phyloP scores from a whole-genome alignment of 2,113 vertebrate species.

The Galemys pyrenaicus region DNA sequence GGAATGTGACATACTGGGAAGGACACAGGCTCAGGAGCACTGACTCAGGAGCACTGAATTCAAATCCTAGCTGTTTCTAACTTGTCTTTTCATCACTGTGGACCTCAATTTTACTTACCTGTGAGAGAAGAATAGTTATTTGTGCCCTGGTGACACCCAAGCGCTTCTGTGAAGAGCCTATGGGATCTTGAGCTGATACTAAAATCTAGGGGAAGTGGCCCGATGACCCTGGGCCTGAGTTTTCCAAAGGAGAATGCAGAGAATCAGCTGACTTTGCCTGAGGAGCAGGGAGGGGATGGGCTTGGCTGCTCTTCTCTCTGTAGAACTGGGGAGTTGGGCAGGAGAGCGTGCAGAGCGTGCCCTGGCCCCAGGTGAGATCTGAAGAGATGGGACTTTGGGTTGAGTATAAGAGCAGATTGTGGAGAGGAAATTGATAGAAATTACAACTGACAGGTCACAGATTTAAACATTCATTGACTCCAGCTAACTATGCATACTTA shows the following conservation, averaged over 20 bases:
- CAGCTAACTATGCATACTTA: constrained; percentile 76
- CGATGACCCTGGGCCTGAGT: background rate
- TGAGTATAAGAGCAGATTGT: constrained; percentile 65
- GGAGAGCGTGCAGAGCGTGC: background rate
- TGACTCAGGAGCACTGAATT: background rate
- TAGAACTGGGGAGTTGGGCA: background rate
- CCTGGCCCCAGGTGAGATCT: constrained; percentile 35
- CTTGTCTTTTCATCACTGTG: background rate
- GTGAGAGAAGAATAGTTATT: background rate
- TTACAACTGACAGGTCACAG: constrained; percentile 78
- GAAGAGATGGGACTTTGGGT: constrained; percentile 50
- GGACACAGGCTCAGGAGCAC: background rate
- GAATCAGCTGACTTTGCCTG: background rate
- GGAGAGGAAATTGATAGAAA: constrained; percentile 73
- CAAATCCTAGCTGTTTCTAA: background rate
- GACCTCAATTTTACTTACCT: background rate
- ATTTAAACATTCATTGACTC: constrained; percentile 83
- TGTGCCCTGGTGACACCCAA: background rate
- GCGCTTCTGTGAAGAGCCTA: background rate
- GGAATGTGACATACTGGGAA: background rate
- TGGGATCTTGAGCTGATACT: background rate
- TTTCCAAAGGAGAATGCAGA: background rate
- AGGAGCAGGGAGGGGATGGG: background rate
- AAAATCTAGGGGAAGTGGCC: background rate
- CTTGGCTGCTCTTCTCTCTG: background rate